phyloP scores from a whole-genome alignment of 2,888 invertebrate genomes.

The Luffia ferchaultella region DNA sequence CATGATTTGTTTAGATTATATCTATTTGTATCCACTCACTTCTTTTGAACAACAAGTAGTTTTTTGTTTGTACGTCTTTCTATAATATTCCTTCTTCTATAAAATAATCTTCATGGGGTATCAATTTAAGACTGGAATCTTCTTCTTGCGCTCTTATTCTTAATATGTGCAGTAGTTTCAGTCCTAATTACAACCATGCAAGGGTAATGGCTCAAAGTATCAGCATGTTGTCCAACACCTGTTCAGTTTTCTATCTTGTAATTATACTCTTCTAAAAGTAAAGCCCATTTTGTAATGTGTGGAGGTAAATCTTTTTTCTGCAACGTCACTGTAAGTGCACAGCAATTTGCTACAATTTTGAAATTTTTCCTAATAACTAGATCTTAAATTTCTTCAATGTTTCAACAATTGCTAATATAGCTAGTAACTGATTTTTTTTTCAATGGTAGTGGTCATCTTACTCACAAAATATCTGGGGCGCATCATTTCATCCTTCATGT shows the following conservation, averaged over 20 bases:
- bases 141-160: slow-evolving; percentile 2
- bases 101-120: neutral
- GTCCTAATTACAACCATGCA: slow-evolving; percentile 6
- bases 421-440: too few relatives aligned
- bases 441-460: slow-evolving; percentile 14
- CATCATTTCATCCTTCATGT: slow-evolving; percentile 7
- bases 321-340: slow-evolving; percentile 19
- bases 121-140: neutral
- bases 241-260: slow-evolving; percentile 19
- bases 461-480: slow-evolving; percentile 17
- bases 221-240: slow-evolving; percentile 15
- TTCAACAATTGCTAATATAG: too few relatives aligned
- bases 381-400: slow-evolving; percentile 16
- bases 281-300: slow-evolving; percentile 19
- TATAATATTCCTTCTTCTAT: too few relatives aligned
- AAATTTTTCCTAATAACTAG: slow-evolving; percentile 18
- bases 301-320: too few relatives aligned
- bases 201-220: too few relatives aligned
- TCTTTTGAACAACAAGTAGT: neutral
- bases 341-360: slow-evolving; percentile 19
- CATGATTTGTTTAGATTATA: neutral
- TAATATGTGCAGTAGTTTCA: neutral
- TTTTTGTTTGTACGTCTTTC: neutral
- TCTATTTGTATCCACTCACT: neutral
- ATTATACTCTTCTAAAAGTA: slow-evolving; percentile 19